Conservation (phyloP, 2,113 vertebrate genomes). For the Ceyx melanurus region DNA sequence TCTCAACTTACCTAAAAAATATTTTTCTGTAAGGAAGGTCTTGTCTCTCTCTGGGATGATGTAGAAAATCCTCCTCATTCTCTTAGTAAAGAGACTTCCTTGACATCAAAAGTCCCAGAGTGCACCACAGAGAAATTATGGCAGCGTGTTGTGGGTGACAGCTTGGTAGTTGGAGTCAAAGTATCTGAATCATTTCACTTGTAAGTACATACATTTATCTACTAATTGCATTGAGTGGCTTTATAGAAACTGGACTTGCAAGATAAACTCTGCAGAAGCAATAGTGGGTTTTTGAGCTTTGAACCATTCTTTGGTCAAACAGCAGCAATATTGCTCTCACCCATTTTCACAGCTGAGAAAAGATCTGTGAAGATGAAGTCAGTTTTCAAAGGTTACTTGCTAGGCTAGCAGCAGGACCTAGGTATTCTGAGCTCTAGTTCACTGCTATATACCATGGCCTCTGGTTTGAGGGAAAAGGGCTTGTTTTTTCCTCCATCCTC, state of each 20-base stretch:
- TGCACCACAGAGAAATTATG: constrained; percentile 82
- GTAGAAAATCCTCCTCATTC: constrained; percentile 70
- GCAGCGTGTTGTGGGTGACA: constrained; percentile 83
- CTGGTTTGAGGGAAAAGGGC: neutral
- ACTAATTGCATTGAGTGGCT: neutral
- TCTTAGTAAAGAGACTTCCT: constrained; percentile 48
- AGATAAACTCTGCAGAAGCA: neutral
- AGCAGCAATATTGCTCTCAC: neutral
- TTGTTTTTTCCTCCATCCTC: neutral
- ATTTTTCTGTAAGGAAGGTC: constrained; percentile 79
- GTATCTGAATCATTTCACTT: constrained; percentile 67
- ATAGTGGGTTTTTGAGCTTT: neutral
- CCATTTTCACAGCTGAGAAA: neutral
- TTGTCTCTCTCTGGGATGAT: constrained; percentile 88
- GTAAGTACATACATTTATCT: constrained; percentile 76
- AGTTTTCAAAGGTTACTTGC: neutral
- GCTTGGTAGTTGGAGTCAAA: constrained; percentile 84
- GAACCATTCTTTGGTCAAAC: neutral
- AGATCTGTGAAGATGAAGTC: neutral
- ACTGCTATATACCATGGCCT: neutral
- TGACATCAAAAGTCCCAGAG: constrained; percentile 44
- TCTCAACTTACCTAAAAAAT: constrained; percentile 8
- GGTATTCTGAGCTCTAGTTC: neutral
- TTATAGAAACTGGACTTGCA: neutral
- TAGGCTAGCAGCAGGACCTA: neutral